phyloP scores from a whole-genome alignment of 2,797 vertebrate species.

The Balearica regulorum region DNA sequence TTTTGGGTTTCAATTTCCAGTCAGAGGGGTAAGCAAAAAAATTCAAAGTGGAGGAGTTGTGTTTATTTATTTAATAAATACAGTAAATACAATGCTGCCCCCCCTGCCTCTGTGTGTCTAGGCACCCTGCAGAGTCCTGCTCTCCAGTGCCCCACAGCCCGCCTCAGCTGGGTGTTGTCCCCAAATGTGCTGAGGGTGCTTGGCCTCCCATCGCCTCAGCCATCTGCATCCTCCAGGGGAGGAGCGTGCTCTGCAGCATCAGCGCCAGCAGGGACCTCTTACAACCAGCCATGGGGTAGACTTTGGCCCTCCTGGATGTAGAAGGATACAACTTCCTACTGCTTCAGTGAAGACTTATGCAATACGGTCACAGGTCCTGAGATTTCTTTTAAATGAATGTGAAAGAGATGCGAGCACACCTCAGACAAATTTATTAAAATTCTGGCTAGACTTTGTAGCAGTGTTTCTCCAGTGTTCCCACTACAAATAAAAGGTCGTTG shows the following conservation, averaged over 20 bases:
- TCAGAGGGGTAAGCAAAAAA: not conserved
- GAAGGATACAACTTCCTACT: not conserved
- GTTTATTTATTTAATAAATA: not conserved
- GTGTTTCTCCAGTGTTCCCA: not conserved
- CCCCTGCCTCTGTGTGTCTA: not conserved
- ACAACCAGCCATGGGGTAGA: not conserved
- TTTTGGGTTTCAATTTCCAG: not conserved
- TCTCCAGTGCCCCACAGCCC: not conserved
- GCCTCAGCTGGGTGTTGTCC: not conserved
- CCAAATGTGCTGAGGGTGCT: accelerated
- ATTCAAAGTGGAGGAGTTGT: not conserved
- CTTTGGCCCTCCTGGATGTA: not conserved
- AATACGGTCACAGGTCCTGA: not conserved
- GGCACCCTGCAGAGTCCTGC: not conserved
- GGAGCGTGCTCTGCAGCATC: not conserved
- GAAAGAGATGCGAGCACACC: not conserved
- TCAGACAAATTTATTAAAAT: not conserved
- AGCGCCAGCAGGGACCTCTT: not conserved
- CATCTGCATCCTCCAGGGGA: not conserved
- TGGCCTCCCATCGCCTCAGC: accelerated
- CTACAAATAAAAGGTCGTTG: not conserved
- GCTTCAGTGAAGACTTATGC: not conserved
- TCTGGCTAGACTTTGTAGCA: not conserved
- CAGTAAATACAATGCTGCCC: not conserved
- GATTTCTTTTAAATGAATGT: not conserved